Percentiles rank a stretch among this genome's conserved stretches.
Evolutionary conservation across 53 echinoderm and acorn worm genomes (phyloP).

Genomic region (Patiria pectinifera): DNA sequence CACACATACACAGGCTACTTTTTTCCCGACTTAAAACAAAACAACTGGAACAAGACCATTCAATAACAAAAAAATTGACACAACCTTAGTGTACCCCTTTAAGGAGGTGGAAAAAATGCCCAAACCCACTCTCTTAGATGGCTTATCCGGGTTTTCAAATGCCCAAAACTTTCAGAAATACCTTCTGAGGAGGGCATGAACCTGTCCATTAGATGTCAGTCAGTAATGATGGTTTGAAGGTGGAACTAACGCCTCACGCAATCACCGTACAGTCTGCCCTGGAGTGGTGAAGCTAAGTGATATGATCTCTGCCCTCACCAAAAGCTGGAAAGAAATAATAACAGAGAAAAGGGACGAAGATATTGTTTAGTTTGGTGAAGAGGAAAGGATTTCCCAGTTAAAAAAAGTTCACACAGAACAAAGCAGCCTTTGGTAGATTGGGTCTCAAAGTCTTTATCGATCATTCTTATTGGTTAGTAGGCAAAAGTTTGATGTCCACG

Average conservation of each 20-base stretch:
- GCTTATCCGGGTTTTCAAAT: not conserved
- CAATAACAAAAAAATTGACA: not conserved
- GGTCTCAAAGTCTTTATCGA: not conserved
- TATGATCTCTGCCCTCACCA: constrained; percentile 8
- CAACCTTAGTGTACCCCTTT: not conserved
- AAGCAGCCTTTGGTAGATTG: too few species aligned
- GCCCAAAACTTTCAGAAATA: not conserved
- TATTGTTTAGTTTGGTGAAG: not conserved
- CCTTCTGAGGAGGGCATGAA: constrained; percentile 44
- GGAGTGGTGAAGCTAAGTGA: constrained; percentile 7
- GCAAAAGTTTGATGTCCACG: too few species aligned
- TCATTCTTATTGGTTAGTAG: too few species aligned
- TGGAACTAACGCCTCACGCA: not conserved
- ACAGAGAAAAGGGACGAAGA: not conserved
- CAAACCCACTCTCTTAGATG: not conserved
- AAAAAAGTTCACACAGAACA: not conserved
- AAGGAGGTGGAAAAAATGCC: not conserved
- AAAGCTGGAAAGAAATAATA: not conserved
- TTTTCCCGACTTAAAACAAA: too few species aligned
- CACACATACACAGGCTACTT: too few species aligned
- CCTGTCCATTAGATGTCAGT: constrained; percentile 44
- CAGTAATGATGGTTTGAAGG: constrained; percentile 1
- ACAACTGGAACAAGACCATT: too few species aligned
- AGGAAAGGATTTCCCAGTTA: not conserved
- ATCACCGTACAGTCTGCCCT: not conserved